phyloP scores from a whole-genome alignment of 2,888 invertebrate genomes.

The Antitype chi region DNA sequence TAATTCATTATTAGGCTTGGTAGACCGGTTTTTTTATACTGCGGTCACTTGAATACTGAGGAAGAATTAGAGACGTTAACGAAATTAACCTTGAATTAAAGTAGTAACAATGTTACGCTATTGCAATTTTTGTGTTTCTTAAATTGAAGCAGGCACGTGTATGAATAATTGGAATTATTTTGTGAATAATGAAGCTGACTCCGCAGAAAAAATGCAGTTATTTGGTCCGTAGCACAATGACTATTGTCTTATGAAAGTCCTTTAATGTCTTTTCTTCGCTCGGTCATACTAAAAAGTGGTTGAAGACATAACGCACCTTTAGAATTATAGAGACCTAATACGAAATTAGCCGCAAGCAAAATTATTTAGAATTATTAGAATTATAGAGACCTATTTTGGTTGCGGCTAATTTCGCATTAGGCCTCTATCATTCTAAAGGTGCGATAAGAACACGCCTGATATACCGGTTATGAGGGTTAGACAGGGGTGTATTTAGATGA shows the following conservation, averaged over 20 bases:
- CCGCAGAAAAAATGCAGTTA: not conserved
- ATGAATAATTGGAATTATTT: slow-evolving; percentile 22
- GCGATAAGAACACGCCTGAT: no score
- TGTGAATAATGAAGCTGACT: not conserved
- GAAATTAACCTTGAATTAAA: slow-evolving; percentile 70
- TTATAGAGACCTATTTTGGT: no score
- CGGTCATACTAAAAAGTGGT: not conserved
- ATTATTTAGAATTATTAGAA: no score
- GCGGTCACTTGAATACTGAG: slow-evolving; percentile 29
- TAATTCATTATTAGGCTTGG: slow-evolving; percentile 41
- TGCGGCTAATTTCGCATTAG: no score
- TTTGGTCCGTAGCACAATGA: not conserved
- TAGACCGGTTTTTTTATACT: slow-evolving; percentile 33
- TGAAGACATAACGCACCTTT: no score
- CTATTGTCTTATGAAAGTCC: not conserved
- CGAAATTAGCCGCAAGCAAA: no score
- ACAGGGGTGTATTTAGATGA: no score
- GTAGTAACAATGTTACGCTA: slow-evolving; percentile 41
- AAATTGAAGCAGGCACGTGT: slow-evolving; percentile 10
- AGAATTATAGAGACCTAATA: no score
- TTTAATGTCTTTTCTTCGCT: no score
- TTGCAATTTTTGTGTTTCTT: slow-evolving; percentile 35
- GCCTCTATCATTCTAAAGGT: no score
- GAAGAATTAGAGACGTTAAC: slow-evolving; percentile 56
- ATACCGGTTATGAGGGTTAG: no score